Evolutionary conservation across 2,113 vertebrate species (phyloP), one percentile per base, ranked within the genome.

Genomic region (Sander lucioperca): DNA sequence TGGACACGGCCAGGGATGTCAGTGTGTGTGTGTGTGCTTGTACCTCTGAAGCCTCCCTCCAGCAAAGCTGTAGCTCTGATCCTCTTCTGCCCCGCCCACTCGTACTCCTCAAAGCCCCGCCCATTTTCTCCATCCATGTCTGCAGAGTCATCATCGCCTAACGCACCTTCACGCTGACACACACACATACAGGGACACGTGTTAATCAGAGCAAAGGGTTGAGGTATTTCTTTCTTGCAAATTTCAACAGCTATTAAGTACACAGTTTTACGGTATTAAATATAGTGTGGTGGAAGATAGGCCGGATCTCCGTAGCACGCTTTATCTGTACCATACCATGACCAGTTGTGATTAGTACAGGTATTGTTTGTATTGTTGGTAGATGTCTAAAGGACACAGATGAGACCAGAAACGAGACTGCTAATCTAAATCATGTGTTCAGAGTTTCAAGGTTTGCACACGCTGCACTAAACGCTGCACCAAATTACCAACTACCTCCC

Each of bases 11-110:
- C 33, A 3, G 9, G 21, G 67, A 74, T 25, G 25, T 75, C 30
- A 4, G 6, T 33, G 48, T 45, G 23, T 9, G 18, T 8, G 23
- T 5, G 18, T 5, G 43, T 14, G 15, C 67, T 2, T 15, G 6
- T 95, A 99, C 98, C 98, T 97, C 98, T 96, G 92, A 99, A 99
- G 78, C 98, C 98, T 86, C 98, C 98, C 90, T 99, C 98, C 93
- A 99, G 94, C 77, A 99, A 96, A 51, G 98, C 96, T 0, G 97
- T 99, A 27, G 98, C 98, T 89, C 98, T 96, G 96, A 99, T 97
- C 95, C 98, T 96, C 93, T 99, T 99, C 96, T 99, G 98, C 5
- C 98, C 98, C 0, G 98, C 99, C 98, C 98, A 99, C 81, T 99
- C 98, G 50, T 99, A 99, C 79, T 99, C 98, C 78, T 99, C 98